These are phyloP conservation scores for Drosophila orosa DNA, from an alignment of 1,140 invertebrate species.

Conservation along the genomic window DNA sequence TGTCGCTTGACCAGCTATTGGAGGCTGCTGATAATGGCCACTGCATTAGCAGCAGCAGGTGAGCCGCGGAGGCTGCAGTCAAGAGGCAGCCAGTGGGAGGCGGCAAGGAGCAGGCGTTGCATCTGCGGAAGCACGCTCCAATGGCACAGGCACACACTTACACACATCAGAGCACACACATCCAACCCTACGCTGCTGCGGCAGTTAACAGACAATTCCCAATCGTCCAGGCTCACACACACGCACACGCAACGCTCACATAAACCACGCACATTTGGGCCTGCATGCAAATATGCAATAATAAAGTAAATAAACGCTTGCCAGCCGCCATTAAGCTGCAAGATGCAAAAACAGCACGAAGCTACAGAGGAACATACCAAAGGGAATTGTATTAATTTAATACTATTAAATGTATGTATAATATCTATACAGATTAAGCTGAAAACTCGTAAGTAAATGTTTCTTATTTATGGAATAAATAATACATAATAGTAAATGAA, in stretches of 20 bases:
- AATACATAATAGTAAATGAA: too few species aligned
- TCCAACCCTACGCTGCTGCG: neutral
- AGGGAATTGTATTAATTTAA: neutral
- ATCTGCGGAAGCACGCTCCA: constrained; percentile 33
- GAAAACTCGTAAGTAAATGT: neutral
- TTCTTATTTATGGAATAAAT: too few species aligned
- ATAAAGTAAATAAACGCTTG: constrained; percentile 78
- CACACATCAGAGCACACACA: neutral
- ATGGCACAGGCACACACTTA: constrained; percentile 6
- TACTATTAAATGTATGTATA: too few species aligned
- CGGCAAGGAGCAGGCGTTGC: constrained; percentile 10
- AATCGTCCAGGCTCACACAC: constrained; percentile 35
- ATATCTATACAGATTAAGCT: neutral
- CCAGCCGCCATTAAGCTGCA: constrained; percentile 51
- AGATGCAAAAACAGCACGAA: constrained; percentile 26
- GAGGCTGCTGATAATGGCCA: constrained; percentile 39
- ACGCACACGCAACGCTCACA: constrained; percentile 43
- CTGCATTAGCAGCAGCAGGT: constrained; percentile 32
- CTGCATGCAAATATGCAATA: constrained; percentile 73
- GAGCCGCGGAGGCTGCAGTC: constrained; percentile 19
- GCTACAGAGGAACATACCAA: neutral
- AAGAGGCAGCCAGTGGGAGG: constrained; percentile 11
- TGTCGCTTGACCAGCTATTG: constrained; percentile 5
- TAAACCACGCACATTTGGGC: constrained; percentile 64
- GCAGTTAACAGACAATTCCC: constrained; percentile 68